These are phyloP conservation scores for Bubalus kerabau DNA, from an alignment of 2,113 vertebrate genomes.

Conservation along the genomic window DNA sequence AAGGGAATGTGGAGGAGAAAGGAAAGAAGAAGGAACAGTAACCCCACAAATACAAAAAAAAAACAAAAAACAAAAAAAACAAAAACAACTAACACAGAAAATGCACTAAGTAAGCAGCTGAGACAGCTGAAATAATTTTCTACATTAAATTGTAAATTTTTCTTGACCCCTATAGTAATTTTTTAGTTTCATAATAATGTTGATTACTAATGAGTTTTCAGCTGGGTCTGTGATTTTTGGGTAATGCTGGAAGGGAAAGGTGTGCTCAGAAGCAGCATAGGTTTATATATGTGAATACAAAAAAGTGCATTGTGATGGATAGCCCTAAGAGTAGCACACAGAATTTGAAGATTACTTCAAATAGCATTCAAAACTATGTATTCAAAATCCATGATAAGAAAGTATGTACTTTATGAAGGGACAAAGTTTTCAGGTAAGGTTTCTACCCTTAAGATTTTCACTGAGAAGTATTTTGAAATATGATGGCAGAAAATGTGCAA, in stretches of 20 bases:
- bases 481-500: slow-evolving; percentile 64
- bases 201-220: slow-evolving; percentile 46
- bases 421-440: slow-evolving; percentile 72
- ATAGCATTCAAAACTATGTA: not conserved
- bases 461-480: slow-evolving; percentile 69
- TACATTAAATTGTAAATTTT: slow-evolving; percentile 23
- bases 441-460: slow-evolving; percentile 72
- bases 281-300: not conserved
- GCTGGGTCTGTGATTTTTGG: not conserved
- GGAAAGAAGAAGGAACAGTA: not conserved
- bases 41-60: not conserved
- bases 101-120: slow-evolving; percentile 34
- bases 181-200: slow-evolving; percentile 51
- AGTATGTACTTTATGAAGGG: slow-evolving; percentile 71
- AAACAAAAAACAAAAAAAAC: too few relatives aligned
- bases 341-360: slow-evolving; percentile 22
- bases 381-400: slow-evolving; percentile 73
- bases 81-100: not conserved
- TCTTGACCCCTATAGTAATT: not conserved
- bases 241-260: not conserved
- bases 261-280: not conserved
- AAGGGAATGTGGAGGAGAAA: not conserved
- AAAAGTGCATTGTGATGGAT: not conserved
- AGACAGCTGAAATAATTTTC: slow-evolving; percentile 50
- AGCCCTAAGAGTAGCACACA: not conserved